Conservation (phyloP, 2,113 vertebrate species). For the Sterna hirundo region DNA sequence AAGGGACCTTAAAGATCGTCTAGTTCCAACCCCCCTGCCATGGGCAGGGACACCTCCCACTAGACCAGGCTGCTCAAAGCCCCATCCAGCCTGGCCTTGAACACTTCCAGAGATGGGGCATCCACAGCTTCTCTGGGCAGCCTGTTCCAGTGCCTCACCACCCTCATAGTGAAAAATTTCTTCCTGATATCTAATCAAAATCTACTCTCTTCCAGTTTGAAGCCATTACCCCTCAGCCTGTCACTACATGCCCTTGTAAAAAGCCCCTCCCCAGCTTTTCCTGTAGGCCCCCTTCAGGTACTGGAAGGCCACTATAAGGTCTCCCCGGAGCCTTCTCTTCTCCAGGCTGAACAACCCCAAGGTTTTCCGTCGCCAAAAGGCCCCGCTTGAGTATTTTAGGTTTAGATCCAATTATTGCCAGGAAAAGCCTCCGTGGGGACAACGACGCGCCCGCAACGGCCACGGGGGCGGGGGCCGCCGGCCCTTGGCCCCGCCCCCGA, state of each 20-base stretch:
- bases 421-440: fast-evolving
- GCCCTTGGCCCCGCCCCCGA: background rate
- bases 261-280: background rate
- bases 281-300: background rate
- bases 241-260: background rate
- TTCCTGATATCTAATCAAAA: background rate
- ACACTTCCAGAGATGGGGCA: background rate
- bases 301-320: background rate
- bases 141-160: background rate
- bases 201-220: background rate
- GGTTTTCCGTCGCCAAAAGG: background rate
- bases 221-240: no score
- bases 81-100: background rate
- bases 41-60: background rate
- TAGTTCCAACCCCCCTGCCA: background rate
- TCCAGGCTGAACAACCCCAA: background rate
- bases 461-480: fast-evolving
- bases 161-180: background rate
- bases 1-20: background rate
- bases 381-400: background rate
- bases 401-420: fast-evolving
- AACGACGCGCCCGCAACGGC: fast-evolving
- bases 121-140: background rate
- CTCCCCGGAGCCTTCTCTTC: background rate
- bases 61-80: background rate